Evolutionary conservation across 2,888 invertebrate genomes (phyloP).

Genomic region (Ligdia adustata): DNA sequence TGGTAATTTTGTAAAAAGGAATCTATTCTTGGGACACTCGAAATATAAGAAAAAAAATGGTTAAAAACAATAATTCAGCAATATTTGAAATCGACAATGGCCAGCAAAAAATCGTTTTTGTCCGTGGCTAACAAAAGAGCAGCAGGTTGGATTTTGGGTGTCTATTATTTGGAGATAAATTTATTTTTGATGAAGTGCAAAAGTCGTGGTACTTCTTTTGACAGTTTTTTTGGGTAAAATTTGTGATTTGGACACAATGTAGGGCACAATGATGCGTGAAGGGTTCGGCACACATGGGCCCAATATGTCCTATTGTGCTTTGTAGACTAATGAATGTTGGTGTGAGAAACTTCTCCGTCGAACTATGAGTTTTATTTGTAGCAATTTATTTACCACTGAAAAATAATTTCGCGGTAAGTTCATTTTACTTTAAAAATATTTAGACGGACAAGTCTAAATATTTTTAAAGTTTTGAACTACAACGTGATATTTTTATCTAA

Average conservation of each 20-base stretch:
- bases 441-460: too few relatives aligned
- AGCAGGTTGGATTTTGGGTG: conserved; percentile 65
- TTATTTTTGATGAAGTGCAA: conserved; percentile 82
- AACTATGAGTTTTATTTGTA: conserved; percentile 36
- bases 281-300: conserved; percentile 75
- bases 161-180: conserved; percentile 74
- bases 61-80: conserved; percentile 76
- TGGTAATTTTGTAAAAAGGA: conserved; percentile 49
- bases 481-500: too few relatives aligned
- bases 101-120: conserved; percentile 53
- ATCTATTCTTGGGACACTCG: conserved; percentile 63
- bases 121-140: conserved; percentile 52
- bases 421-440: too few relatives aligned
- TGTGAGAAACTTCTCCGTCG: conserved; percentile 54
- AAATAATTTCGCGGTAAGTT: conserved; percentile 32
- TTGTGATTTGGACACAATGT: conserved; percentile 66
- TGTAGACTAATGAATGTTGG: conserved; percentile 59
- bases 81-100: conserved; percentile 59
- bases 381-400: conserved; percentile 34
- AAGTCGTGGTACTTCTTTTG: conserved; percentile 71
- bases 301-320: conserved; percentile 74
- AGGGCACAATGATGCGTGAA: conserved; percentile 64
- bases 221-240: conserved; percentile 64
- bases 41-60: conserved; percentile 52
- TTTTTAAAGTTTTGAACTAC: too few relatives aligned